A percentile compares a stretch with the other conserved stretches of the same genome.
phyloP scores from a whole-genome alignment of 2,888 invertebrate genomes.

The Teinopalpus imperialis region DNA sequence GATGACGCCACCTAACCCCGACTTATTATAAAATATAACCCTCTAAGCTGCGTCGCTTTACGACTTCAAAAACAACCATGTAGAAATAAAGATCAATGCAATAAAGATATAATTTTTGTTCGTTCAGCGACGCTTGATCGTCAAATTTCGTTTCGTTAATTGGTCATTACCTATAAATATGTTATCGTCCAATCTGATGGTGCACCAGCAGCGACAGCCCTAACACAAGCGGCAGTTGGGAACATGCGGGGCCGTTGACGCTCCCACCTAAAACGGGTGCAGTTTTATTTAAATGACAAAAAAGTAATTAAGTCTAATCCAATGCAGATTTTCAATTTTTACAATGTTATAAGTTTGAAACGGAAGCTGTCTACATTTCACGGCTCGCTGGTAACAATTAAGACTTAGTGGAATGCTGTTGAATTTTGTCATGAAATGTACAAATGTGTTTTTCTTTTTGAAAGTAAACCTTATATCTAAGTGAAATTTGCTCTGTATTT shows the following conservation, averaged over 20 bases:
- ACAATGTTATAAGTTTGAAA: conserved; percentile 72
- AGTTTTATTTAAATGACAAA: conserved; percentile 80
- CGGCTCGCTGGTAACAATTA: conserved; percentile 59
- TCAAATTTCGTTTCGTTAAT: too few relatives aligned
- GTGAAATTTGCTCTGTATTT: conserved; percentile 75
- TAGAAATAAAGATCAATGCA: neutral
- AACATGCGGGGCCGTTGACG: conserved; percentile 73
- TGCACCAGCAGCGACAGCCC: conserved; percentile 45
- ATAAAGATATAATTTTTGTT: neutral
- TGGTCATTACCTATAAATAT: too few relatives aligned
- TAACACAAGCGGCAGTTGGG: conserved; percentile 59
- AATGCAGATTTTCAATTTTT: conserved; percentile 73
- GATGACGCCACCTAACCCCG: conserved; percentile 4
- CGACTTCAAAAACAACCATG: too few relatives aligned
- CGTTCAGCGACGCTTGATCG: neutral
- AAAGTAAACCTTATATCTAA: conserved; percentile 76
- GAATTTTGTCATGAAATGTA: conserved; percentile 80
- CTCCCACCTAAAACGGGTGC: conserved; percentile 79
- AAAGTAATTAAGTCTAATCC: conserved; percentile 73
- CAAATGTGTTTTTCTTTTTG: conserved; percentile 74
- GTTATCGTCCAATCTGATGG: conserved; percentile 31
- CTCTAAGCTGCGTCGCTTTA: neutral
- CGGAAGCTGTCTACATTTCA: conserved; percentile 67
- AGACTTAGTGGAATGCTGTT: conserved; percentile 79
- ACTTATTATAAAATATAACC: conserved; percentile 3